Conservation (phyloP, 2,797 vertebrate genomes). For the Phyllotis vaccarum region DNA sequence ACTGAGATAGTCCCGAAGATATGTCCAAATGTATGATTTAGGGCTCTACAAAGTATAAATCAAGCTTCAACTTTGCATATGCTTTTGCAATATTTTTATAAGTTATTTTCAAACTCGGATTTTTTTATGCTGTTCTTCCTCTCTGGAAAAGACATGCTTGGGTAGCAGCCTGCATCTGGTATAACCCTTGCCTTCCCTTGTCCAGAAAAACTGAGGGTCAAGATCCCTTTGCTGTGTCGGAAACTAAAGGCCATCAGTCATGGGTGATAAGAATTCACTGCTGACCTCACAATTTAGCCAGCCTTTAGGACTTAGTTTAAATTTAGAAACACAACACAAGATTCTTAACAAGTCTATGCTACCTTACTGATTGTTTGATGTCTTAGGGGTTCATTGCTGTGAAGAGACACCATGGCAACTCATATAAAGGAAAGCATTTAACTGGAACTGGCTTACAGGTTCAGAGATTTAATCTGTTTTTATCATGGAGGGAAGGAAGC, state of each 20-base stretch:
- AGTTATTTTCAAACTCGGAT: conserved; percentile 33
- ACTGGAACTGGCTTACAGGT: not conserved
- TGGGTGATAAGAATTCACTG: conserved; percentile 11
- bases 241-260: not conserved
- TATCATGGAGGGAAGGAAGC: not conserved
- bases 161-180: not conserved
- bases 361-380: not conserved
- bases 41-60: not conserved
- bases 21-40: not conserved
- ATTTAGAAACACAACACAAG: conserved; percentile 32
- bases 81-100: conserved; percentile 10
- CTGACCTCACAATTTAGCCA: not conserved
- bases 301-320: conserved; percentile 53
- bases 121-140: not conserved
- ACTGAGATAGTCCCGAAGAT: not conserved
- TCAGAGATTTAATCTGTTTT: not conserved
- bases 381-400: not conserved
- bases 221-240: not conserved
- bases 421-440: not conserved
- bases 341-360: not conserved
- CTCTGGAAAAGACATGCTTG: not conserved
- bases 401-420: not conserved
- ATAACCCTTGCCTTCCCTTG: not conserved
- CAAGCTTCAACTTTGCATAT: not conserved
- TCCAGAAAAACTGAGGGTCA: not conserved